Conservation (phyloP, 2,113 vertebrate genomes). For the Hippocampus abdominalis region DNA sequence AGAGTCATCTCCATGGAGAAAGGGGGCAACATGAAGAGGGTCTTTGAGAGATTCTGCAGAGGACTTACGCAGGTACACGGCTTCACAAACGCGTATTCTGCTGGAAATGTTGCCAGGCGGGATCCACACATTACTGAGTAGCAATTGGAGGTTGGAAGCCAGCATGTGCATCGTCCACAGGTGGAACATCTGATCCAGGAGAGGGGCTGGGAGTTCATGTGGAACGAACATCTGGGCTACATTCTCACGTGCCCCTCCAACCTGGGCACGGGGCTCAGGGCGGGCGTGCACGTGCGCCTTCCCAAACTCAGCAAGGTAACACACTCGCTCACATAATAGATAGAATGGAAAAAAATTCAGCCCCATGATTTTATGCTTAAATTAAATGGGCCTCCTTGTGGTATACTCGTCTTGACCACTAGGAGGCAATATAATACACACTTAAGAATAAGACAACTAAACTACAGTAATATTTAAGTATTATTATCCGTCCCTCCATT, state of each 20-base stretch:
- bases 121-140: neutral
- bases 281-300: constrained; percentile 86
- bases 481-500: too few species aligned
- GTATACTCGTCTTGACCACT: too few species aligned
- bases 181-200: constrained; percentile 89
- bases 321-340: neutral
- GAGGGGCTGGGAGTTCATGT: constrained; percentile 95
- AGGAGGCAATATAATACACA: too few species aligned
- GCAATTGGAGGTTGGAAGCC: neutral
- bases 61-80: constrained; percentile 85
- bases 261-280: constrained; percentile 86
- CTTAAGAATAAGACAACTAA: too few species aligned
- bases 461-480: too few species aligned
- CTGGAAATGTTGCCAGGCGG: neutral
- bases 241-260: constrained; percentile 91
- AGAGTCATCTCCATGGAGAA: constrained; percentile 96
- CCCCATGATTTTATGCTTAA: too few species aligned
- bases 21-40: constrained; percentile 91
- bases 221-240: constrained; percentile 87
- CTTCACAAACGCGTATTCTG: neutral
- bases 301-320: constrained; percentile 85
- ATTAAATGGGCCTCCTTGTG: too few species aligned
- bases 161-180: constrained; percentile 48
- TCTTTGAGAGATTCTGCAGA: constrained; percentile 91
- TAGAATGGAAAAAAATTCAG: too few species aligned